Evolutionary conservation across 2,888 invertebrate genomes (phyloP).

Genomic region (Lamellibrachia satsuma): DNA sequence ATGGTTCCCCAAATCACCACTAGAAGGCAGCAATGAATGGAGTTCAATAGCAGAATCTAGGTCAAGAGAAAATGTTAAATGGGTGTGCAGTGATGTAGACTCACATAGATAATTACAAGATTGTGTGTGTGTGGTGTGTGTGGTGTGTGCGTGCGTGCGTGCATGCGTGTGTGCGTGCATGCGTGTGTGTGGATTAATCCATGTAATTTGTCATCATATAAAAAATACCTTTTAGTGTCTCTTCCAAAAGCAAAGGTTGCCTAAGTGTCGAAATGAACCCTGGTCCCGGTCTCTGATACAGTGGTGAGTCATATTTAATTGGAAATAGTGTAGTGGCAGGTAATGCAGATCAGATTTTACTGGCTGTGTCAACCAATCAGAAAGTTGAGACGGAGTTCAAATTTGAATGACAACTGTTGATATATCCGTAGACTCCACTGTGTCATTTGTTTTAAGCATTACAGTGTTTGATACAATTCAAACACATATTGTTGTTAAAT

Average conservation of each 20-base stretch:
- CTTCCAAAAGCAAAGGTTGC: too few relatives aligned
- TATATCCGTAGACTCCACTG: background rate
- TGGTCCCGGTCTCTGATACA: too few relatives aligned
- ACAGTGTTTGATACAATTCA: background rate
- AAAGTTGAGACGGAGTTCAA: background rate
- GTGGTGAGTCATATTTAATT: too few relatives aligned
- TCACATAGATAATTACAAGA: background rate
- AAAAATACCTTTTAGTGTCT: too few relatives aligned
- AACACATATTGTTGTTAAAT: background rate
- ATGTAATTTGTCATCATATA: too few relatives aligned
- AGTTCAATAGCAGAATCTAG: slow-evolving; percentile 17
- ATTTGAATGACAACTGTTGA: background rate
- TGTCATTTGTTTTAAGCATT: background rate
- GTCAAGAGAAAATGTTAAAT: background rate
- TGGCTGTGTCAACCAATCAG: background rate
- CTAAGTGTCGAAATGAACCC: too few relatives aligned
- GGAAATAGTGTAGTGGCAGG: too few relatives aligned
- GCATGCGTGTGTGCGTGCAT: background rate
- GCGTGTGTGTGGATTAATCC: background rate
- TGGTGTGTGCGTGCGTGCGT: background rate
- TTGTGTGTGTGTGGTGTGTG: background rate
- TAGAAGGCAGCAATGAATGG: slow-evolving; percentile 5
- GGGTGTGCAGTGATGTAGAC: background rate
- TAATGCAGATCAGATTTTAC: background rate
- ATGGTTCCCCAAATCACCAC: background rate